These are phyloP conservation scores for Scyliorhinus canicula DNA, from an alignment of 2,797 vertebrate genomes.

Conservation along the genomic window DNA sequence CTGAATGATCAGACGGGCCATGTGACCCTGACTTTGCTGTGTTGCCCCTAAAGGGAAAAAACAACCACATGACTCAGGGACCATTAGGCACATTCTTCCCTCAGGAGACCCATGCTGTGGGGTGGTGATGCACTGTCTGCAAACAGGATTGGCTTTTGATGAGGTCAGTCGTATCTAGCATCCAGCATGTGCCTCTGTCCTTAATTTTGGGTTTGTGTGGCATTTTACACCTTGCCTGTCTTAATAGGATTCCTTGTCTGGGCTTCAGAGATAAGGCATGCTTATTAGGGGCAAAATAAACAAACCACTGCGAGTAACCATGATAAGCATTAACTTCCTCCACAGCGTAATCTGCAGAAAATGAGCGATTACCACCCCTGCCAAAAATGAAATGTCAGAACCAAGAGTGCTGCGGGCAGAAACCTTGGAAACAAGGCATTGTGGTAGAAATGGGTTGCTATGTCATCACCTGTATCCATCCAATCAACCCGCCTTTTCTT, in stretches of 20 bases:
- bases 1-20: too few species aligned
- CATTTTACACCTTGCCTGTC: background rate
- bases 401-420: background rate
- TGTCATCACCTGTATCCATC: too few species aligned
- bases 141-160: background rate
- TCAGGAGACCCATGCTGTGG: background rate
- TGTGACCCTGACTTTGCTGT: too few species aligned
- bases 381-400: background rate
- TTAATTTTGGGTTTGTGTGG: background rate
- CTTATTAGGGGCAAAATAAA: background rate
- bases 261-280: background rate
- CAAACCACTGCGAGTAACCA: background rate
- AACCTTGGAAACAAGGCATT: background rate
- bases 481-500: too few species aligned
- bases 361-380: background rate
- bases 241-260: background rate
- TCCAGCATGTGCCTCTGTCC: background rate
- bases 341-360: background rate
- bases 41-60: too few species aligned
- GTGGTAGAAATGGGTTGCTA: background rate
- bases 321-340: background rate
- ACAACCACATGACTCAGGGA: too few species aligned
- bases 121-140: background rate
- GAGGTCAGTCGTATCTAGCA: background rate
- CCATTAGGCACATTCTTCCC: background rate